A percentile compares a stretch with the other conserved stretches of the same genome.
Evolutionary conservation across 2,888 invertebrate species (phyloP).

Genomic region (Scelioninae gen. 1): DNA sequence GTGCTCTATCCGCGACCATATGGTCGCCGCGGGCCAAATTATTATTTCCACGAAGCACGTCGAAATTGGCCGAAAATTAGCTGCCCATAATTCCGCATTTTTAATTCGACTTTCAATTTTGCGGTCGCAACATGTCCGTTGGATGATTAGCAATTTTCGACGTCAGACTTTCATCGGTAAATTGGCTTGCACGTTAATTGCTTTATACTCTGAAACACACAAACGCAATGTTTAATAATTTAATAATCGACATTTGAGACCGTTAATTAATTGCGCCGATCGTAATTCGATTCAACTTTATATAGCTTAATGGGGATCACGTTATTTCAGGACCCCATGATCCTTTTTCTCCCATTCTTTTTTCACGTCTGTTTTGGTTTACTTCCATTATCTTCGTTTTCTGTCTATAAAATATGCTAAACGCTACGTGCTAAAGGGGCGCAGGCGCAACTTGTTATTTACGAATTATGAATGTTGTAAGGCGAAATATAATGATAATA

Average conservation of each 20-base stretch:
- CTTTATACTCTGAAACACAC: constrained; percentile 58
- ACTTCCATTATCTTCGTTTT: constrained; percentile 68
- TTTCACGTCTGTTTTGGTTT: constrained; percentile 22
- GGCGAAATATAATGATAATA: constrained; percentile 79
- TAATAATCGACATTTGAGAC: constrained; percentile 48
- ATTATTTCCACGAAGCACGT: constrained; percentile 79
- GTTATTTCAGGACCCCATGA: constrained; percentile 20
- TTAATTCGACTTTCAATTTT: constrained; percentile 83
- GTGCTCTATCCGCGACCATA: constrained; percentile 78
- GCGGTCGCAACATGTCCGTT: constrained; percentile 70
- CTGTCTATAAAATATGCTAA: constrained; percentile 83
- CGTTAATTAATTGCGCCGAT: constrained; percentile 58
- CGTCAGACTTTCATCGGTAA: constrained; percentile 52
- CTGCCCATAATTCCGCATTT: constrained; percentile 81
- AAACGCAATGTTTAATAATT: constrained; percentile 59
- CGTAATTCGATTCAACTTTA: constrained; percentile 54
- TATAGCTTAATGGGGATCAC: constrained; percentile 51
- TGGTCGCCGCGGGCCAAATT: constrained; percentile 82
- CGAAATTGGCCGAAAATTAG: constrained; percentile 83
- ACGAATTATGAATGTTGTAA: constrained; percentile 83
- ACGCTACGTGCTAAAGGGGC: constrained; percentile 74
- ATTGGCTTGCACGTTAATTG: constrained; percentile 46
- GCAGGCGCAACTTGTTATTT: constrained; percentile 81
- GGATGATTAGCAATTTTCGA: constrained; percentile 62
- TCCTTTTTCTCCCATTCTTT: constrained; percentile 1